Evolutionary conservation across 2,888 invertebrate species (phyloP).

Genomic region (Mythimna vitellina): DNA sequence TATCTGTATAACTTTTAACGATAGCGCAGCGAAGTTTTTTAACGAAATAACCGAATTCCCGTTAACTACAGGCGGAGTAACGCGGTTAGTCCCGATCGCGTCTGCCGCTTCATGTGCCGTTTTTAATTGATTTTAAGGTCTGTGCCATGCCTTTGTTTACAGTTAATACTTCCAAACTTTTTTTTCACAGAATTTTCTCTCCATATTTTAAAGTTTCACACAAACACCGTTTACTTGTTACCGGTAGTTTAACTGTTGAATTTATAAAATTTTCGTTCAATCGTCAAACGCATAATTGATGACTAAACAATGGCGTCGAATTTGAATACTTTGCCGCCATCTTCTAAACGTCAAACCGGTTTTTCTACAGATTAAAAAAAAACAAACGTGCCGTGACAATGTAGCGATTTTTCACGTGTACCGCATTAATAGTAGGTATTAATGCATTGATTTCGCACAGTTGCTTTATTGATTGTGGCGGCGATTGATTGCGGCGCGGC

Average conservation of each 20-base stretch:
- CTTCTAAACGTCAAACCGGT: slow-evolving; percentile 37
- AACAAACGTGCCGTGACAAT: slow-evolving; percentile 66
- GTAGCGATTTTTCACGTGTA: slow-evolving; percentile 74
- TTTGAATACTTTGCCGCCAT: slow-evolving; percentile 45
- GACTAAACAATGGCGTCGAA: slow-evolving; percentile 32
- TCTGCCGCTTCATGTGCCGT: slow-evolving; percentile 68
- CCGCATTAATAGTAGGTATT: slow-evolving; percentile 75
- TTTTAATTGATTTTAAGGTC: slow-evolving; percentile 68
- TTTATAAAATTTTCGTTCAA: slow-evolving; percentile 14
- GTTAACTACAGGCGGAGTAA: slow-evolving; percentile 77
- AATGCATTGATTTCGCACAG: slow-evolving; percentile 87
- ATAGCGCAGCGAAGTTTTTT: slow-evolving; percentile 87
- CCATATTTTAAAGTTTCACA: slow-evolving; percentile 1
- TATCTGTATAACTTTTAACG: slow-evolving; percentile 88
- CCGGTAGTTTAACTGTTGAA: slow-evolving; percentile 14
- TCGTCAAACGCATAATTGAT: slow-evolving; percentile 24
- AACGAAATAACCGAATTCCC: slow-evolving; percentile 88
- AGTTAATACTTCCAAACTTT: slow-evolving; percentile 29
- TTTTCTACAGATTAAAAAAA: slow-evolving; percentile 59
- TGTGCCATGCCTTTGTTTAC: slow-evolving; percentile 50
- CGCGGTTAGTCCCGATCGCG: slow-evolving; percentile 79
- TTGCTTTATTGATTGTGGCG: slow-evolving; percentile 85
- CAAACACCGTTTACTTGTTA: slow-evolving; percentile 12
- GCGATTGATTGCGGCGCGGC: slow-evolving; percentile 82
- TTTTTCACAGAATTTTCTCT: slow-evolving; percentile 9